Percentiles rank a stretch among this genome's conserved stretches.
Conservation (phyloP, 2,113 vertebrate genomes). For the Limnothrissa miodon region DNA sequence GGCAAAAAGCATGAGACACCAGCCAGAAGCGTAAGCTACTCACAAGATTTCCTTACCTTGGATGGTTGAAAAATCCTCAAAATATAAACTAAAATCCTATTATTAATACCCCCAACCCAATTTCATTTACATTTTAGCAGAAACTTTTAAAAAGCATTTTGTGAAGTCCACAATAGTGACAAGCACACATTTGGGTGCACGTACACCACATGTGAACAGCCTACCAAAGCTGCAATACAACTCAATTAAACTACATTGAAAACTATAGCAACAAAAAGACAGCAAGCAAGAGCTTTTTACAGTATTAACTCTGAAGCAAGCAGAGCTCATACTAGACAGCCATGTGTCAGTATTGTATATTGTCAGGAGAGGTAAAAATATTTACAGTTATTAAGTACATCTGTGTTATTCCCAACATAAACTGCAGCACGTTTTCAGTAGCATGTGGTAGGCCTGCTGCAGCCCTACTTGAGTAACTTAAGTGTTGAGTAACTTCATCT, state of each 20-base stretch:
- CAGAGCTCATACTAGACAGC: not conserved
- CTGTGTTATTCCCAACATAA: not conserved
- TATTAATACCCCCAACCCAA: not conserved
- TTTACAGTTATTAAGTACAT: not conserved
- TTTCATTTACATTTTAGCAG: not conserved
- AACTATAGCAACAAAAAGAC: not conserved
- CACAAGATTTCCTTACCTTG: not conserved
- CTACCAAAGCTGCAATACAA: not conserved
- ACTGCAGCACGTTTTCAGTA: not conserved
- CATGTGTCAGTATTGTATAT: not conserved
- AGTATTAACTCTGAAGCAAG: not conserved
- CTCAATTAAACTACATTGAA: not conserved
- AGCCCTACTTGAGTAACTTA: not conserved
- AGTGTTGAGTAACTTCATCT: not conserved
- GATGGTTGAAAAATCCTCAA: not conserved
- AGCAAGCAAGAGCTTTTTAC: conserved; percentile 13
- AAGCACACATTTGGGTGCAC: not conserved
- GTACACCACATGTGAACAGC: not conserved
- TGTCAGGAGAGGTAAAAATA: too few relatives aligned
- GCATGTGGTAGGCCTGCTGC: not conserved
- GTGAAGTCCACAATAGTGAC: not conserved
- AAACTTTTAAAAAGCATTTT: not conserved
- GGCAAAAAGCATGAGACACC: not conserved
- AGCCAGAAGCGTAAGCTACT: not conserved
- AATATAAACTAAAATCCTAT: not conserved